phyloP scores from a whole-genome alignment of 2,797 vertebrate species.

The Allobates femoralis region DNA sequence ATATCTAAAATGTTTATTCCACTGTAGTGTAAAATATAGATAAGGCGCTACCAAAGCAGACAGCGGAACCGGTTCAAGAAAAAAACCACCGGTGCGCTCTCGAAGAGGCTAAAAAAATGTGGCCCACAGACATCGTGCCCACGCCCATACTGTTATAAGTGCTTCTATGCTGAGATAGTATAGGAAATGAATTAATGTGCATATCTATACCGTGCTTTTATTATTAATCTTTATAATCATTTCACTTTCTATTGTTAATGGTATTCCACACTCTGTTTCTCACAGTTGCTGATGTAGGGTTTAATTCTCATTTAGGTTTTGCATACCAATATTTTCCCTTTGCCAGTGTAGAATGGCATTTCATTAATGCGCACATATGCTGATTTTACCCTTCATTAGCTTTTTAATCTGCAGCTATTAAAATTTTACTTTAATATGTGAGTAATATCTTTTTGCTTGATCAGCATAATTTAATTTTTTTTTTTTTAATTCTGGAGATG shows the following conservation, averaged over 20 bases:
- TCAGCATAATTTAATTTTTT: constrained; percentile 30
- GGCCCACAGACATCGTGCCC: too few relatives aligned
- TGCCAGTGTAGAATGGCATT: not conserved
- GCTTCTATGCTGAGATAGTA: too few relatives aligned
- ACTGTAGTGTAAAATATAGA: too few relatives aligned
- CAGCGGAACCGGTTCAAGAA: too few relatives aligned
- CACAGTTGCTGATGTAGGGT: constrained; percentile 18
- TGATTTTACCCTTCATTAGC: constrained; percentile 53
- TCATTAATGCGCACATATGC: constrained; percentile 49
- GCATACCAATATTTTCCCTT: not conserved
- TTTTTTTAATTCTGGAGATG: not conserved
- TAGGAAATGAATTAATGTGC: not conserved
- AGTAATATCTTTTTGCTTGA: constrained; percentile 33
- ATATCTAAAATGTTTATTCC: too few relatives aligned
- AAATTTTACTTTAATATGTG: constrained; percentile 33
- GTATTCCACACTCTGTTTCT: not conserved
- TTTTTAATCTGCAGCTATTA: constrained; percentile 40
- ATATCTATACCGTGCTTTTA: not conserved
- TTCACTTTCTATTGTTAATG: constrained; percentile 15
- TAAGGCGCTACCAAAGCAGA: too few relatives aligned
- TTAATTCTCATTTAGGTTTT: constrained; percentile 20
- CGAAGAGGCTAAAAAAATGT: too few relatives aligned
- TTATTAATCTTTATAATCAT: not conserved
- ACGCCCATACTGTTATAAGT: too few relatives aligned
- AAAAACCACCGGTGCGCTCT: too few relatives aligned